A percentile compares a stretch with the other conserved stretches of the same genome.
Conservation (phyloP, 1,140 invertebrate species). For the Propsilocerus akamusi region DNA sequence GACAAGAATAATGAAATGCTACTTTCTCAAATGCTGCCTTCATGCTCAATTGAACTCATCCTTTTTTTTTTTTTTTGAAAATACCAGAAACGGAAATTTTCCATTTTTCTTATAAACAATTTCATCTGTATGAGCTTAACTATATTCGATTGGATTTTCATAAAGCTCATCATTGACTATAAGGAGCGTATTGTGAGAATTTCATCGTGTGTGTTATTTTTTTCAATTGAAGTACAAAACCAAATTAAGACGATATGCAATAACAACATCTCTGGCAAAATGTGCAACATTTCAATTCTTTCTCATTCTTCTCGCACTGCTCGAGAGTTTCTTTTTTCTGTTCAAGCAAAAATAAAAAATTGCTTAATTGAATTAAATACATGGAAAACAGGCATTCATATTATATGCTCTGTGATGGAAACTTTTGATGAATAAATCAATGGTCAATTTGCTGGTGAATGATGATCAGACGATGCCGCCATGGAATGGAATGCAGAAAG, state of each 20-base stretch:
- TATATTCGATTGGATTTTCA: neutral
- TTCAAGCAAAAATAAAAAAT: neutral
- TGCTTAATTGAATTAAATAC: slow-evolving; percentile 3
- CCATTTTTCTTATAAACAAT: neutral
- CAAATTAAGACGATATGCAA: too few relatives aligned
- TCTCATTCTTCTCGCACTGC: too few relatives aligned
- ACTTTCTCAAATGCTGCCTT: too few relatives aligned
- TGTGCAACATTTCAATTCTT: too few relatives aligned
- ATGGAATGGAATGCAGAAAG: neutral
- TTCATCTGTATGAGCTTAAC: too few relatives aligned
- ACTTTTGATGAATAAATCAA: slow-evolving; percentile 2
- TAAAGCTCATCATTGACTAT: neutral
- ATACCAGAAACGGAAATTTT: neutral
- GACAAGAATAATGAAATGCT: too few relatives aligned
- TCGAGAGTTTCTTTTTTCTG: neutral
- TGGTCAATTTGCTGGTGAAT: slow-evolving; percentile 1
- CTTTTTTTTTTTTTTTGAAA: neutral
- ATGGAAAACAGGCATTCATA: slow-evolving; percentile 1
- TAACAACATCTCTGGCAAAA: too few relatives aligned
- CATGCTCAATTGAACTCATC: slow-evolving; percentile 1
- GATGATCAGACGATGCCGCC: slow-evolving; percentile 1
- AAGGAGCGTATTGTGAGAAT: slow-evolving; percentile 1
- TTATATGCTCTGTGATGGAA: too few relatives aligned
- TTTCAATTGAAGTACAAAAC: too few relatives aligned
- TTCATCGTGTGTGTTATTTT: slow-evolving; percentile 3